These are phyloP conservation scores for Plestiodon gilberti DNA, from an alignment of 2,113 vertebrate genomes.

Conservation along the genomic window DNA sequence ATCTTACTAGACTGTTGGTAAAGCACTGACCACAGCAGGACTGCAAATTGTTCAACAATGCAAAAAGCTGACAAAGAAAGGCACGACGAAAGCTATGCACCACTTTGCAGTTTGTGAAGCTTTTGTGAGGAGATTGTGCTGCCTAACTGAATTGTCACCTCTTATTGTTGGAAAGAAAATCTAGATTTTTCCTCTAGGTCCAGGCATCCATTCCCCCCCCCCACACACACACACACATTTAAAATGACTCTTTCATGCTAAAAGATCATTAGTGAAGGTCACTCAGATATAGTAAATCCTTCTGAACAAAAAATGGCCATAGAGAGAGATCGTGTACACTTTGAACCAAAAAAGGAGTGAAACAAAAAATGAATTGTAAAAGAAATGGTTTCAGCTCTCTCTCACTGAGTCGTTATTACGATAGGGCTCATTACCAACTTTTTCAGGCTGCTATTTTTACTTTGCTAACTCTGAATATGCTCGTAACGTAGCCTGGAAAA, in stretches of 20 bases:
- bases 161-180: constrained; percentile 62
- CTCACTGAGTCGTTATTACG: constrained; percentile 23
- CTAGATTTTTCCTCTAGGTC: constrained; percentile 50
- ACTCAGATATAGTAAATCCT: not conserved
- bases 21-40: constrained; percentile 82
- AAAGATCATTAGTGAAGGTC: not conserved
- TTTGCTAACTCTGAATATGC: constrained; percentile 48
- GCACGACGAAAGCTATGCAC: constrained; percentile 71
- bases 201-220: constrained; percentile 34
- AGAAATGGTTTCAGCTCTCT: no score
- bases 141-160: constrained; percentile 68
- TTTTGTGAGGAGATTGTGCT: constrained; percentile 75
- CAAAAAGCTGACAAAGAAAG: constrained; percentile 81
- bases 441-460: constrained; percentile 61
- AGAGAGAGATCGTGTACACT: not conserved
- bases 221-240: constrained; percentile 7
- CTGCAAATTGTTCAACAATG: constrained; percentile 76
- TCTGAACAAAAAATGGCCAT: not conserved
- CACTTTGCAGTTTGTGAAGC: constrained; percentile 69
- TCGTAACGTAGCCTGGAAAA: constrained; percentile 62
- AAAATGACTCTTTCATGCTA: not conserved
- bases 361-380: no score
- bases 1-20: constrained; percentile 74
- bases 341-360: not conserved
- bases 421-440: constrained; percentile 46